Percentiles rank a stretch among this genome's conserved stretches.
phyloP scores from a whole-genome alignment of 2,888 invertebrate genomes.

The Pseudanteris insignis region DNA sequence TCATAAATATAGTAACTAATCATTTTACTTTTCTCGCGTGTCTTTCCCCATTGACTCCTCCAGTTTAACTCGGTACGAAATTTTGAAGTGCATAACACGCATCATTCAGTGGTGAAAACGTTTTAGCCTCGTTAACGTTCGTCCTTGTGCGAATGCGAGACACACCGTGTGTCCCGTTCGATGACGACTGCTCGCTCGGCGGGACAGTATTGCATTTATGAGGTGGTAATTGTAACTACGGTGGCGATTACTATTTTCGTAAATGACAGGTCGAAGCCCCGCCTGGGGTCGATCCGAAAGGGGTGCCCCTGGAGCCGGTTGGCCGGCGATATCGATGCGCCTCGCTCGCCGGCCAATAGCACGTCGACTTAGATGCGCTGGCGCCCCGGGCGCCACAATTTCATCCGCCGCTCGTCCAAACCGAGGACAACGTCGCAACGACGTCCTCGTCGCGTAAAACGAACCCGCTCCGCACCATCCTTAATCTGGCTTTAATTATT shows the following conservation, averaged over 20 bases:
- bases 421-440: conserved; percentile 72
- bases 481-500: conserved; percentile 66
- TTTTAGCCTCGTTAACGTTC: no score
- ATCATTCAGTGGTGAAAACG: no score
- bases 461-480: conserved; percentile 61
- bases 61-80: no score
- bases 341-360: conserved; percentile 57
- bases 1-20: no score
- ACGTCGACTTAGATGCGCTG: conserved; percentile 63
- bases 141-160: no score
- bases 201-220: conserved; percentile 22
- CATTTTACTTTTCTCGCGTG: no score
- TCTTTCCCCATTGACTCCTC: no score
- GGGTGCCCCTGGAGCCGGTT: conserved; percentile 52
- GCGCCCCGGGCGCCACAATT: conserved; percentile 61
- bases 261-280: conserved; percentile 57
- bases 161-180: conserved; percentile 4
- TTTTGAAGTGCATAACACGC: no score
- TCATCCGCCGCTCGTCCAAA: conserved; percentile 54
- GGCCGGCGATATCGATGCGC: conserved; percentile 70
- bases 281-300: conserved; percentile 62
- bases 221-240: conserved; percentile 33
- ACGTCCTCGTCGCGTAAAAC: conserved; percentile 64
- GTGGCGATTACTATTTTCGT: conserved; percentile 44
- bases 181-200: conserved; percentile 4